These are phyloP conservation scores for Agrochola lota DNA, from an alignment of 2,888 invertebrate genomes.

Conservation along the genomic window DNA sequence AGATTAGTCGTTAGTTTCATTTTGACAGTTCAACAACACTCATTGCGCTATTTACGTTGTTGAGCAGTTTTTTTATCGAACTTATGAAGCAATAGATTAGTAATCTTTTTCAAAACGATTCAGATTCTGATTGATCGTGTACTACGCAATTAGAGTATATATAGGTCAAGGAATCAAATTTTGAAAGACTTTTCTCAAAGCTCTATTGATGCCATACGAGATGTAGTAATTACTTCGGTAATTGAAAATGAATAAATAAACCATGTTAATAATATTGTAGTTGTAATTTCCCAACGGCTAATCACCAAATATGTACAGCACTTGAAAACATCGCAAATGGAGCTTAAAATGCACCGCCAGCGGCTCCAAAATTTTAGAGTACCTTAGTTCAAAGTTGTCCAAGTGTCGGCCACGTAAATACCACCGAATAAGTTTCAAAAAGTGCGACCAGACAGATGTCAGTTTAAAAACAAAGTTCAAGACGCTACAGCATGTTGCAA, in stretches of 20 bases:
- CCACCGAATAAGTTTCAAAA: conserved; percentile 75
- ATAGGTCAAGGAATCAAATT: background rate
- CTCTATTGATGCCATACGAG: background rate
- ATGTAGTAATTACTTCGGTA: background rate
- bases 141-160: no score
- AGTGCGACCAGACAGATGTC: conserved; percentile 74
- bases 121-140: no score
- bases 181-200: background rate
- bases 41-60: no score
- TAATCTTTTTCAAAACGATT: no score
- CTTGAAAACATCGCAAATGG: conserved; percentile 33
- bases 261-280: background rate
- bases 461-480: conserved; percentile 84
- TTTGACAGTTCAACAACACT: no score
- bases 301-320: conserved; percentile 15
- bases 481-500: conserved; percentile 82
- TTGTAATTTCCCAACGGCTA: background rate
- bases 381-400: conserved; percentile 49
- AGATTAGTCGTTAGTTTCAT: no score
- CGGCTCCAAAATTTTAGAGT: conserved; percentile 52
- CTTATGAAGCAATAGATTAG: no score
- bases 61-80: no score
- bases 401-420: conserved; percentile 65
- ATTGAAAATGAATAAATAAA: background rate
- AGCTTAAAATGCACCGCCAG: conserved; percentile 46